These are phyloP conservation scores for Damaliscus lunatus DNA, from an alignment of 2,113 vertebrate genomes.

Conservation along the genomic window DNA sequence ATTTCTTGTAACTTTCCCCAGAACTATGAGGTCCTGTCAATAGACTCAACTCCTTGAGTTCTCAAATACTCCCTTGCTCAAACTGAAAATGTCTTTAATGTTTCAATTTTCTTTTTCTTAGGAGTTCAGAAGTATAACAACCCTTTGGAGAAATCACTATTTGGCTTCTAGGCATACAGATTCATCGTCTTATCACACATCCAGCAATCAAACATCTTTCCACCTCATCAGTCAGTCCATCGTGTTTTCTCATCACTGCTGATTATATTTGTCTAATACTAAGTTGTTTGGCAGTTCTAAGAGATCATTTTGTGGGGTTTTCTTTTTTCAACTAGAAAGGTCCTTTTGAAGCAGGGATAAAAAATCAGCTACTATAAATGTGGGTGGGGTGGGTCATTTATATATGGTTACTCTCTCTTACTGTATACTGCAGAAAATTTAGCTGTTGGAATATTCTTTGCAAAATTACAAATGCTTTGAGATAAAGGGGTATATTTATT, in stretches of 20 bases:
- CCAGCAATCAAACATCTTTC: not conserved
- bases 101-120: not conserved
- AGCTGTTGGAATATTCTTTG: not conserved
- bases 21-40: not conserved
- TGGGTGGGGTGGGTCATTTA: not conserved
- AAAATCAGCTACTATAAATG: not conserved
- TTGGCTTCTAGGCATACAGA: not conserved
- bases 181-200: not conserved
- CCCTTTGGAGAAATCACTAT: not conserved
- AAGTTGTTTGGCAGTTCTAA: not conserved
- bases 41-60: not conserved
- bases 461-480: not conserved
- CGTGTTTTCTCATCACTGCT: not conserved
- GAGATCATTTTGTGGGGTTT: not conserved
- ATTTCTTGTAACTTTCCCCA: not conserved
- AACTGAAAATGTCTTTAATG: not conserved
- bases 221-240: not conserved
- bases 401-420: not conserved
- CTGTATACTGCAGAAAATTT: not conserved
- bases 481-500: not conserved
- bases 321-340: not conserved
- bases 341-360: not conserved
- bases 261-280: not conserved
- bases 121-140: not conserved
- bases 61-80: not conserved